Evolutionary conservation across 2,797 vertebrate species (phyloP).

Genomic region (Echeneis naucrates): DNA sequence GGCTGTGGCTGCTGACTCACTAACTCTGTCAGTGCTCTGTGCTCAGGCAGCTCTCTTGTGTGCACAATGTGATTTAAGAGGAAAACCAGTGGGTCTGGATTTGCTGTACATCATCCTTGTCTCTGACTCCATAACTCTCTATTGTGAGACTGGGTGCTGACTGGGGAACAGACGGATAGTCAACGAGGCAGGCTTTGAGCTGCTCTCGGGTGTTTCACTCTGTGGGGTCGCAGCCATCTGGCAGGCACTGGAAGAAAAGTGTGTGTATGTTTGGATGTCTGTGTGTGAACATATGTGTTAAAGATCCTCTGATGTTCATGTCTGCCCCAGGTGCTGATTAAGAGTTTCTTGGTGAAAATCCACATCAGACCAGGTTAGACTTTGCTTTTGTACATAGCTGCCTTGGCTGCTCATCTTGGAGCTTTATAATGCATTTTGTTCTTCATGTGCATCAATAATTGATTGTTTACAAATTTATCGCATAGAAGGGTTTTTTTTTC

Average conservation of each 20-base stretch:
- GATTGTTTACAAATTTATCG: conserved; percentile 22
- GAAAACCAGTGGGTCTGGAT: conserved; percentile 60
- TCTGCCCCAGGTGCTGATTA: conserved; percentile 70
- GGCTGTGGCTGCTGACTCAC: conserved; percentile 71
- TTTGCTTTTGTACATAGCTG: conserved; percentile 21
- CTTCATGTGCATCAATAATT: conserved; percentile 19
- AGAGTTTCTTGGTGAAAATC: conserved; percentile 58
- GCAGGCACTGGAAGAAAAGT: conserved; percentile 42
- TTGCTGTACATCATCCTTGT: conserved; percentile 56
- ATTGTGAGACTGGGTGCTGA: conserved; percentile 48
- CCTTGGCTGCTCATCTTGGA: not conserved
- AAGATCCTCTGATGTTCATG: conserved; percentile 55
- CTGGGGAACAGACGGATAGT: conserved; percentile 45
- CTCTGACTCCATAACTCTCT: conserved; percentile 45
- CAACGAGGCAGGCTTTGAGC: conserved; percentile 48
- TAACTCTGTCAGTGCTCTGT: conserved; percentile 49
- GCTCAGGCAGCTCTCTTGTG: conserved; percentile 49
- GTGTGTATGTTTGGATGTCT: conserved; percentile 54
- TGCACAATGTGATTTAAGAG: conserved; percentile 67
- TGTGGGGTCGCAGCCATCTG: conserved; percentile 70
- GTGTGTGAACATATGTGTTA: conserved; percentile 58
- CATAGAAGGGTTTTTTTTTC: conserved; percentile 8
- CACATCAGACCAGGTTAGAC: conserved; percentile 38
- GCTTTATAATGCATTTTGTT: conserved; percentile 25
- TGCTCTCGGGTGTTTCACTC: conserved; percentile 52